phyloP scores from a whole-genome alignment of 1,140 invertebrate species.

The Ceratosolen solmsi region DNA sequence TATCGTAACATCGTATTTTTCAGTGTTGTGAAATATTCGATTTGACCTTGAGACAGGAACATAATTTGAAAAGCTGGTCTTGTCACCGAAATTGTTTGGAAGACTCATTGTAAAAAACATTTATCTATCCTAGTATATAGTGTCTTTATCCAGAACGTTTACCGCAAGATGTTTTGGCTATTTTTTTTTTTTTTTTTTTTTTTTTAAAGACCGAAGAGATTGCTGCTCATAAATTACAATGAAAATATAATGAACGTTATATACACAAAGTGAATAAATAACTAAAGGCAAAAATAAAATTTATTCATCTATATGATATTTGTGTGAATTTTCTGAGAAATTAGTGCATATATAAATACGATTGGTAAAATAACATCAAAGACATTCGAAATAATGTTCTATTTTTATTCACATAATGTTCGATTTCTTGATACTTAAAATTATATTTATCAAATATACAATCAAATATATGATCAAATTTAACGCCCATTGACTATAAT shows the following conservation, averaged over 20 bases:
- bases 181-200: too few relatives aligned
- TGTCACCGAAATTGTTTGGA: neutral
- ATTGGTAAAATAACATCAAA: neutral
- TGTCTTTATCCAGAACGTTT: neutral
- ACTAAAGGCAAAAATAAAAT: neutral
- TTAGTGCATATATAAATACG: neutral
- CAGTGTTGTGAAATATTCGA: neutral
- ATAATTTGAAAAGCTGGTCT: neutral
- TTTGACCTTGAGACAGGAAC: slow-evolving; percentile 19
- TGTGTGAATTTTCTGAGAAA: neutral
- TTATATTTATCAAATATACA: neutral
- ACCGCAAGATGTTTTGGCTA: neutral
- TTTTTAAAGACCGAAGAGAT: neutral
- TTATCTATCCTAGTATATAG: neutral
- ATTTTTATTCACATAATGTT: neutral
- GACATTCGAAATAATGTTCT: neutral
- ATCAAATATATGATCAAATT: slow-evolving; percentile 21
- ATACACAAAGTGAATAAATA: neutral
- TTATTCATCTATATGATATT: neutral
- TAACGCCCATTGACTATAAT: neutral
- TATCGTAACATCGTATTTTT: neutral
- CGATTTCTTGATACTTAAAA: too few relatives aligned
- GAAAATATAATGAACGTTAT: neutral
- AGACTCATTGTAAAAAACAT: neutral
- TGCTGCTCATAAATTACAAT: neutral